Percentiles rank a stretch among this genome's conserved stretches.
Evolutionary conservation across 2,888 invertebrate species (phyloP).

Genomic region (Andrena haemorrhoa): DNA sequence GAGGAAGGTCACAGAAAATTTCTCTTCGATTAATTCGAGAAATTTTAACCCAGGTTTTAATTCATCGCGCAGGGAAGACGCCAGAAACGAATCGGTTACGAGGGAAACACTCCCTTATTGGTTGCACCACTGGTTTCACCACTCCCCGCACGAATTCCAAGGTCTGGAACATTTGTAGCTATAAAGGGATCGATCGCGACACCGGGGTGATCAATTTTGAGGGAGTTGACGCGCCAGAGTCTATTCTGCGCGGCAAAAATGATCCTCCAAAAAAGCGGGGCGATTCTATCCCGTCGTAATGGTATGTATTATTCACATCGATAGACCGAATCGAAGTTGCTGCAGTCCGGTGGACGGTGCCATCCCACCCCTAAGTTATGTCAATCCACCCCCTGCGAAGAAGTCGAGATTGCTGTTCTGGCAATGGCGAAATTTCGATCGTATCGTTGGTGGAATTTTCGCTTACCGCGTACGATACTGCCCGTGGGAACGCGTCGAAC

Average conservation of each 20-base stretch:
- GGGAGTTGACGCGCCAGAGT: not conserved
- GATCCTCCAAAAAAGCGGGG: constrained; percentile 17
- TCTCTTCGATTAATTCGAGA: too few relatives aligned
- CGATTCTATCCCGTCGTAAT: constrained; percentile 63
- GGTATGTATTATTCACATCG: constrained; percentile 71
- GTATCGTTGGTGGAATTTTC: constrained; percentile 52
- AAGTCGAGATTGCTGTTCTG: constrained; percentile 41
- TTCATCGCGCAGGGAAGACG: too few relatives aligned
- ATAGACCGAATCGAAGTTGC: constrained; percentile 59
- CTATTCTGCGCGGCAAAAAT: constrained; percentile 15
- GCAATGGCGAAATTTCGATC: constrained; percentile 67
- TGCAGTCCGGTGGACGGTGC: constrained; percentile 40
- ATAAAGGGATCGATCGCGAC: not conserved
- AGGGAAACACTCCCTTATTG: not conserved
- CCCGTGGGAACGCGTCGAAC: not conserved
- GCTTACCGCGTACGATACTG: constrained; percentile 29
- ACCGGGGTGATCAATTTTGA: constrained; percentile 20
- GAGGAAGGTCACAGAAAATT: too few relatives aligned
- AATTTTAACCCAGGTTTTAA: too few relatives aligned
- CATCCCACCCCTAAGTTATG: constrained; percentile 47
- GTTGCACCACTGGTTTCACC: not conserved
- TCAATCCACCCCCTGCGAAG: constrained; percentile 51
- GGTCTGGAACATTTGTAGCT: not conserved
- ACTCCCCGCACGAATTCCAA: not conserved
- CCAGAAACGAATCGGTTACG: not conserved